Evolutionary conservation across 2,113 vertebrate species (phyloP).

Genomic region (Labeo catla): DNA sequence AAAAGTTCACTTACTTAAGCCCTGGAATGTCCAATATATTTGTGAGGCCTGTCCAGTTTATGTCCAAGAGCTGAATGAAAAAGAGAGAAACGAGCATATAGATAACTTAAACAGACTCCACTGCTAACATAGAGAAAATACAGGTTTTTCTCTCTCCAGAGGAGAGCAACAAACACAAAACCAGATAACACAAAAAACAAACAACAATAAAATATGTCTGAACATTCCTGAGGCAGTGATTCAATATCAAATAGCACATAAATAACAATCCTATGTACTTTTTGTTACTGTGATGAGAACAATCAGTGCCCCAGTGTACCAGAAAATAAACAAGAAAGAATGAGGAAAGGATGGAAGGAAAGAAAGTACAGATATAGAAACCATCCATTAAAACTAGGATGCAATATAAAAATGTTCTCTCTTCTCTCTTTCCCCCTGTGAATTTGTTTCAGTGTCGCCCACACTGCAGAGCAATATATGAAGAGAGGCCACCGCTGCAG

Average conservation of each 20-base stretch:
- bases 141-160: not conserved
- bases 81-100: conserved; percentile 36
- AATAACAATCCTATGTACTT: not conserved
- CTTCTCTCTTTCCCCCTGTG: not conserved
- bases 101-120: not conserved
- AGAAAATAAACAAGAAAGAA: not conserved
- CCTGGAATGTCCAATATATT: conserved; percentile 97
- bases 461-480: conserved; percentile 10
- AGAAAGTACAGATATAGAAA: not conserved
- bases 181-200: not conserved
- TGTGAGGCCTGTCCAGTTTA: conserved; percentile 96
- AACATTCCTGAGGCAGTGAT: not conserved
- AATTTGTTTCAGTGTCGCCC: not conserved
- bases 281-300: not conserved
- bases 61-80: conserved; percentile 86
- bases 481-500: not conserved
- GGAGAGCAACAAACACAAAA: not conserved
- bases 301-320: not conserved
- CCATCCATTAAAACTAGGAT: not conserved
- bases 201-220: not conserved
- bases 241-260: not conserved
- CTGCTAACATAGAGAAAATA: not conserved
- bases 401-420: not conserved
- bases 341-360: not conserved
- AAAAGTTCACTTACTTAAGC: conserved; percentile 84